phyloP scores from a whole-genome alignment of 2,888 invertebrate genomes.

The Blera fallax region DNA sequence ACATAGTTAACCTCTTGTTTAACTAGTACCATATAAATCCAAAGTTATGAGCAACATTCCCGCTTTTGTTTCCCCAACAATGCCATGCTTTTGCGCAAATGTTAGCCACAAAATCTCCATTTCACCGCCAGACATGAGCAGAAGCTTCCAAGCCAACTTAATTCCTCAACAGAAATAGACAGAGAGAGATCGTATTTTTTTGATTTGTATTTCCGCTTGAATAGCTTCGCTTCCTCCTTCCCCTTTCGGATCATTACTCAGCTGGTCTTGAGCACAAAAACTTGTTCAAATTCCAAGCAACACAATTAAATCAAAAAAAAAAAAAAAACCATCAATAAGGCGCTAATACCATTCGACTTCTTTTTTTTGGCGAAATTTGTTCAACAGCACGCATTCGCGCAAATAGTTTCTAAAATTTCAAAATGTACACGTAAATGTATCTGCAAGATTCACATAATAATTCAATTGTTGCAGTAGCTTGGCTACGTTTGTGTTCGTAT shows the following conservation, averaged over 20 bases:
- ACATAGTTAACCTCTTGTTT: too few species aligned
- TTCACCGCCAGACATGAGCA: not conserved
- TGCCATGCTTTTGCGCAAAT: too few species aligned
- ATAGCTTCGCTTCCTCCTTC: slow-evolving; percentile 6
- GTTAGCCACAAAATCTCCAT: not conserved
- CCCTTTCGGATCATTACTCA: not conserved
- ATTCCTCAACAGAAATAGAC: not conserved
- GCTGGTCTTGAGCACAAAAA: not conserved
- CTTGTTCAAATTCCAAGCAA: not conserved
- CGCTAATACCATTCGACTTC: slow-evolving; percentile 10
- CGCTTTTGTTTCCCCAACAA: too few species aligned
- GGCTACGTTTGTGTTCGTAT: not conserved
- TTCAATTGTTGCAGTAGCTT: not conserved
- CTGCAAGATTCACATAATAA: not conserved
- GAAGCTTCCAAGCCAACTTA: not conserved
- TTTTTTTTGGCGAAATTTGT: slow-evolving; percentile 21
- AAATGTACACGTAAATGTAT: not conserved
- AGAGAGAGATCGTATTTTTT: not conserved
- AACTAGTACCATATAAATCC: too few species aligned
- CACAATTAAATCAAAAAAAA: slow-evolving; percentile 24
- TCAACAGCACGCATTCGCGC: not conserved
- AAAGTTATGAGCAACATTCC: too few species aligned
- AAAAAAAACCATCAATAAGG: slow-evolving; percentile 20
- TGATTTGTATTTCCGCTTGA: not conserved
- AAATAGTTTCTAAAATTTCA: slow-evolving; percentile 10